Base-by-base conservation (phyloP, 2,113 vertebrate genomes). In the Melanotaenia duboulayi region DNA sequence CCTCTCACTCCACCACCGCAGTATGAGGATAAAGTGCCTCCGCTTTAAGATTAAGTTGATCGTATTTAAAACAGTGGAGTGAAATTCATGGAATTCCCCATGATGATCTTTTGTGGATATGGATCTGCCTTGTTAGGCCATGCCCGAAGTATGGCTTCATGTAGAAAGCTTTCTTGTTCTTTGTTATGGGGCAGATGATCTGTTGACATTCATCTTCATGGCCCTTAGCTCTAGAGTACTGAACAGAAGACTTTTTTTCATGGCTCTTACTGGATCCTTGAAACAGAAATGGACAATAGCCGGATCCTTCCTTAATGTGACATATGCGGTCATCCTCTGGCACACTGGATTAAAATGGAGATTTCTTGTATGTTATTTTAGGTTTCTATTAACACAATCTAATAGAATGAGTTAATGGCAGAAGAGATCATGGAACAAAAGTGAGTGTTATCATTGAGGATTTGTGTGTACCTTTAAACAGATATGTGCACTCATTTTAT, bases 1-100 rank as follows among this genome's bases (percentile, higher is more conserved):
- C 97, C 98, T 0, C 90, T 99, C 5, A 99, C 98, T 0, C 97
- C 97, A 0, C 97, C 97, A 0, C 98, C 98, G 0, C 96, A 96
- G 89, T 99, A 98, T 0, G 96, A 99, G 1, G 97, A 97, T 59
- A 90, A 91, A 68, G 75, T 90, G 20, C 90, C 91, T 13, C 90
- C 89, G 0, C 61, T 94, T 65, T 92, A 84, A 84, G 13, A 71
- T 28, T 40, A 13, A 35, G 32, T 14, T 20, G 37, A 68, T 25
- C 2, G 0, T 12, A 49, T 73, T 73, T 24, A 17, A 65, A 83
- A 77, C 22, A 42, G 20, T 59, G 17, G 9, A 40, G 42, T 66
- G 54, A 80, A 60, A 24, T 57, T 55, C 23, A 60, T 84, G 75
- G 35, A 74, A 59, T 58, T 11, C 24, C 63, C 11, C 3, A 24